These are phyloP conservation scores for Mythimna albipuncta DNA, from an alignment of 2,888 invertebrate genomes.

Conservation along the genomic window DNA sequence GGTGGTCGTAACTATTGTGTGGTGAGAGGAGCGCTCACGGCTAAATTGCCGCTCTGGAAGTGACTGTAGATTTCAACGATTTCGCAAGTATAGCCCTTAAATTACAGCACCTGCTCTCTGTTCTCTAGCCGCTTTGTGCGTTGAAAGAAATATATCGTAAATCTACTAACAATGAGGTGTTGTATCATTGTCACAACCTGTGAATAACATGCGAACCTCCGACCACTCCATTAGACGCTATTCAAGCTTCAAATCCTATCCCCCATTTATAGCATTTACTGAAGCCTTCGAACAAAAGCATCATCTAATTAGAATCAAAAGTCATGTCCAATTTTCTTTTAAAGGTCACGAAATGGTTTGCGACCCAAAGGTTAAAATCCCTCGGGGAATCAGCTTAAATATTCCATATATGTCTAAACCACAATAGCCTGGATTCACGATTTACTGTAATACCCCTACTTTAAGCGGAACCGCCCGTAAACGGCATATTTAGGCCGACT, in stretches of 20 bases:
- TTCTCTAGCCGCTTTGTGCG: constrained; percentile 16
- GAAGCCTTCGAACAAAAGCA: constrained; percentile 63
- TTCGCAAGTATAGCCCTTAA: constrained; percentile 23
- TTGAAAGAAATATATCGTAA: constrained; percentile 28
- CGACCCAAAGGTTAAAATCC: constrained; percentile 74
- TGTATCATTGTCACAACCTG: constrained; percentile 50
- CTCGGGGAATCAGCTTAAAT: constrained; percentile 72
- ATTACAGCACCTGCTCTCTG: constrained; percentile 20
- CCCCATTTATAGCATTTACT: constrained; percentile 50
- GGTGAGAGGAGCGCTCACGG: constrained; percentile 40
- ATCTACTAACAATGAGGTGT: constrained; percentile 45
- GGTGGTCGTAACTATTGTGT: constrained; percentile 25
- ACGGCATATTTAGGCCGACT: constrained; percentile 64
- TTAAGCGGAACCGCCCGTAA: constrained; percentile 68
- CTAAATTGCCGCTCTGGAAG: constrained; percentile 19
- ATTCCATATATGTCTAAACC: constrained; percentile 80
- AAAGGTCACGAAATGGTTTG: constrained; percentile 74
- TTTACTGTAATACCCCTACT: constrained; percentile 80
- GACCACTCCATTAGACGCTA: constrained; percentile 44
- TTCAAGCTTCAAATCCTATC: constrained; percentile 36
- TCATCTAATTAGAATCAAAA: constrained; percentile 76
- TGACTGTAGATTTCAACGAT: constrained; percentile 14
- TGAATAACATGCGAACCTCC: constrained; percentile 47
- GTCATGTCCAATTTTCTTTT: constrained; percentile 77
- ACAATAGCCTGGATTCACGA: constrained; percentile 82